Percentiles rank a stretch among this genome's conserved stretches.
These are phyloP conservation scores for Diglossa brunneiventris DNA, from an alignment of 2,113 vertebrate species.

Conservation along the genomic window DNA sequence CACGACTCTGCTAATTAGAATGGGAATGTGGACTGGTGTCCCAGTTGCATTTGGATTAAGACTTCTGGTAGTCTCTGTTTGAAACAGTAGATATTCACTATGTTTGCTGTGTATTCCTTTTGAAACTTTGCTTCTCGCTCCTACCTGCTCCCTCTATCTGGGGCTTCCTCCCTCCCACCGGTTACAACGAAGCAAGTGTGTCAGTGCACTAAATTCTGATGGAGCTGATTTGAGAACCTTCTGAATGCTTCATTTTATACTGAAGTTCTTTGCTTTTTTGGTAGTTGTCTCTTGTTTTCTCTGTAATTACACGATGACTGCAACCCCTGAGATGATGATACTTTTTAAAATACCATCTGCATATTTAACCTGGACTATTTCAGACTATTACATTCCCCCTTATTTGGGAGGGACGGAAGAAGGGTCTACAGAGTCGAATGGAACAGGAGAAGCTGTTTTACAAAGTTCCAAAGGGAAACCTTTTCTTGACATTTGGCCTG, in stretches of 20 bases:
- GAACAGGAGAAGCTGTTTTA: neutral
- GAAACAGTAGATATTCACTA: neutral
- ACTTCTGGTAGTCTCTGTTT: neutral
- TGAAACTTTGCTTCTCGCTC: neutral
- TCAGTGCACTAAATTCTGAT: neutral
- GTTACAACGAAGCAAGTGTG: neutral
- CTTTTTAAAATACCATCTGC: neutral
- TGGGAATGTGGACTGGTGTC: neutral
- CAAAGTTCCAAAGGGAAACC: neutral
- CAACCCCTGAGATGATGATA: neutral
- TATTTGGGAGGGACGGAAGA: neutral
- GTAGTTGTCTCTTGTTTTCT: neutral
- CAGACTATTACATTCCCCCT: neutral
- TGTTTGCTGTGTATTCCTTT: neutral
- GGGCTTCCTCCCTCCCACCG: fast-evolving
- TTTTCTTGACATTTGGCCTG: neutral
- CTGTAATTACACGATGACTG: neutral
- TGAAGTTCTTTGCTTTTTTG: neutral
- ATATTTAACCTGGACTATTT: neutral
- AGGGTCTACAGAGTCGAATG: neutral
- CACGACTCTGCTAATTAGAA: neutral
- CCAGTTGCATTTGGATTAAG: neutral
- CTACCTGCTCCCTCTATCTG: fast-evolving
- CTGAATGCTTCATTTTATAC: neutral
- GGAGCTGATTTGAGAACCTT: neutral